Evolutionary conservation across 2,113 vertebrate genomes (phyloP), one percentile per base, ranked within the genome.

Genomic region (Mirza zaza): DNA sequence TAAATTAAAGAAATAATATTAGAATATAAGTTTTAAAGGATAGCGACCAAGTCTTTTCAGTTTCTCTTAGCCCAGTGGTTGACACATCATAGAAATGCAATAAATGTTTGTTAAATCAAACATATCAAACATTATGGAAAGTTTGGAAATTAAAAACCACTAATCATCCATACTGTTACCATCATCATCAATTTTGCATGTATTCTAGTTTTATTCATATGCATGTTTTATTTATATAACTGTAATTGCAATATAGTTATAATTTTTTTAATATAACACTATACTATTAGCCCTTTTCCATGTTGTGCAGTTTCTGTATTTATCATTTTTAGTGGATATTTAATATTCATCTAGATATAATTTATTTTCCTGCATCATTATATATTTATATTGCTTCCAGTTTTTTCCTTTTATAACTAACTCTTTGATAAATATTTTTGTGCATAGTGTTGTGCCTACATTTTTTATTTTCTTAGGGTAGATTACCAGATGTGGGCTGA

Each of bases 401-500:
- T 86, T 80, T 93, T 81, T 55, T 52, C 32, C 23, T 90, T 45
- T 90, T 90, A 71, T 20, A 84, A 61, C 45, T 81, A 71, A 18
- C 48, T 77, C 15, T 75, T n/a, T 61, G 83, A 36, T 79, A 90
- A 55, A 42, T 73, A 48, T 88, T 87, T 90, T 84, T 88, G 82
- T 80, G 14, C 48, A 8, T 45, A 27, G 18, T 71, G 25, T 21
- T 83, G 11, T 93, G 94, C 32, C 8, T 89, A 6, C 50, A 32
- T 80, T 82, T 73, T 91, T 91, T 52, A 87, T 93, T 93, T 93
- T 82, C 20, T 89, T 95, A 61, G 67, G 52, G 29, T 80, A 71
- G 42, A 73, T 81, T 57, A 55, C 27, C 67, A 91, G 71, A 80
- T 79, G 34, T 82, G 6, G 45, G 10, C 39, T 79, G 48, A 82